These are phyloP conservation scores for Betta splendens DNA, from an alignment of 2,797 vertebrate genomes.

Conservation along the genomic window DNA sequence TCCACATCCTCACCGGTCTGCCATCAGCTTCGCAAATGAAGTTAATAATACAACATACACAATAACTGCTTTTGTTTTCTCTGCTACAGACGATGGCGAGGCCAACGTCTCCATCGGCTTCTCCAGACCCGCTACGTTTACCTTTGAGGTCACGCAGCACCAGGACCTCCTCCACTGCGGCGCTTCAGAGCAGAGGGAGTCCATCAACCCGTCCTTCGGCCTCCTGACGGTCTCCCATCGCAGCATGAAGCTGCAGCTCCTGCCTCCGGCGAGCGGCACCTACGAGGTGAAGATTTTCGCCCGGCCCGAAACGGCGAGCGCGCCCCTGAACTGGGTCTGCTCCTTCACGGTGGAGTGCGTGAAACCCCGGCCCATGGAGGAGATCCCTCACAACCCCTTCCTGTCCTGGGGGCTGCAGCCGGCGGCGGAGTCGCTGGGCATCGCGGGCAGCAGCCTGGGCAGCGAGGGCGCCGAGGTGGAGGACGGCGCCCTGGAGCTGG, in stretches of 20 bases:
- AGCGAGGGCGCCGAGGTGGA: slow-evolving; percentile 69
- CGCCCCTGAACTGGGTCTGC: slow-evolving; percentile 81
- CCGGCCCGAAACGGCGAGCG: slow-evolving; percentile 52
- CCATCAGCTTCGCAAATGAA: too few relatives aligned
- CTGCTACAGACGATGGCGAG: slow-evolving; percentile 79
- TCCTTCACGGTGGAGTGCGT: slow-evolving; percentile 82
- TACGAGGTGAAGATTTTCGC: slow-evolving; percentile 86
- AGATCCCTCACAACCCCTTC: slow-evolving; percentile 83
- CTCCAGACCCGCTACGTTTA: slow-evolving; percentile 74
- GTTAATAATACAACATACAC: too few relatives aligned
- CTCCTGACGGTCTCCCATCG: slow-evolving; percentile 74
- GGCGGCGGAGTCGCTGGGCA: slow-evolving; percentile 65
- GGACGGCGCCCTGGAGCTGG: slow-evolving; percentile 64
- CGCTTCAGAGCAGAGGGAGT: slow-evolving; percentile 55
- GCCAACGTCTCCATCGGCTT: slow-evolving; percentile 77
- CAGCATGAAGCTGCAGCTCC: slow-evolving; percentile 80
- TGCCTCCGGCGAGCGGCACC: slow-evolving; percentile 71
- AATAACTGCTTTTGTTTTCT: background rate
- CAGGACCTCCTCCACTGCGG: slow-evolving; percentile 69
- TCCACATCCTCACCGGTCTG: slow-evolving; percentile 79
- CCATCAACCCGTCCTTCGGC: slow-evolving; percentile 66
- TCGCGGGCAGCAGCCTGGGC: slow-evolving; percentile 67
- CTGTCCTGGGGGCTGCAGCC: slow-evolving; percentile 82
- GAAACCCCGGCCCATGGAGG: slow-evolving; percentile 63
- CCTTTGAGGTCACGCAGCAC: slow-evolving; percentile 81